phyloP scores from a whole-genome alignment of 2,113 vertebrate genomes.

The Alligator sinensis region DNA sequence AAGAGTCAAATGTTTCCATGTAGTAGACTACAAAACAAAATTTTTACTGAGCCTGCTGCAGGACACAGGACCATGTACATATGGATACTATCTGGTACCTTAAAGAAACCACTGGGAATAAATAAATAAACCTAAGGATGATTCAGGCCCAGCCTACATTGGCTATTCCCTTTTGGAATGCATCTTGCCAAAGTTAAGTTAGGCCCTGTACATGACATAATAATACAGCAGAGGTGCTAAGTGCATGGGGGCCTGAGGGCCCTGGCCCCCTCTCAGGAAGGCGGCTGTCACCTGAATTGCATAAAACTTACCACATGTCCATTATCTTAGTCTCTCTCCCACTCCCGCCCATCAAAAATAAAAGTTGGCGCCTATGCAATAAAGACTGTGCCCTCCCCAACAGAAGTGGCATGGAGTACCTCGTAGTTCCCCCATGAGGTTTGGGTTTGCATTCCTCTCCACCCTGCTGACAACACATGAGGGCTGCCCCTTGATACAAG shows the following conservation, averaged over 20 bases:
- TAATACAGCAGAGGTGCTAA: background rate
- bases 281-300: no score
- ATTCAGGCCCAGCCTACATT: background rate
- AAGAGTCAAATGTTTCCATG: background rate
- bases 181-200: background rate
- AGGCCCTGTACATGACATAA: background rate
- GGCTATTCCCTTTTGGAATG: background rate
- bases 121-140: background rate
- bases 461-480: fast-evolving
- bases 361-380: background rate
- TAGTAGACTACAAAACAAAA: background rate
- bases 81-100: background rate
- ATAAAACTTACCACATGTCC: no score
- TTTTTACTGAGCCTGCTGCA: background rate
- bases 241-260: no score
- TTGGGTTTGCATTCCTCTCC: background rate
- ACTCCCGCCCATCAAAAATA: no score
- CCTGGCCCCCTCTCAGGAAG: no score
- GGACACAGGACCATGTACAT: background rate
- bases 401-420: background rate
- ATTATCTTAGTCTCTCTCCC: no score
- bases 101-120: background rate
- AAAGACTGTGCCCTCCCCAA: background rate
- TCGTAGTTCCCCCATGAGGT: background rate
- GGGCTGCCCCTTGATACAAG: background rate